Percentiles rank a stretch among this genome's conserved stretches.
Evolutionary conservation across 2,888 invertebrate genomes (phyloP).

Genomic region (Drosophila paucipuncta): DNA sequence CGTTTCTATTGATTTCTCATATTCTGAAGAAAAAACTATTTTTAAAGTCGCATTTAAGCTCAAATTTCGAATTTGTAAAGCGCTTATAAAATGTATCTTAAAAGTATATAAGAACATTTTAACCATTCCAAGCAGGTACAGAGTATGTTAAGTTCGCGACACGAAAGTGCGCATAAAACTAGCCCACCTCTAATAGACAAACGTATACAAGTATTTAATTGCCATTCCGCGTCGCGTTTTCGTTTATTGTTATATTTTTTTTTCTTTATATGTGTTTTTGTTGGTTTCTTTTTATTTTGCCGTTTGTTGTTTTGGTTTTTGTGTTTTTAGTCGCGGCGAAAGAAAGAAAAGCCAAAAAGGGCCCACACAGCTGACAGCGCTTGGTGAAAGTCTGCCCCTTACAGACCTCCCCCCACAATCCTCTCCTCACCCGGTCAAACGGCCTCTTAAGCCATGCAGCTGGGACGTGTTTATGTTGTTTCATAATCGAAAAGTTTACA

Average conservation of each 20-base stretch:
- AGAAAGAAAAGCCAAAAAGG: slow-evolving; percentile 39
- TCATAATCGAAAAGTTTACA: slow-evolving; percentile 69
- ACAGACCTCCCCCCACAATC: neutral
- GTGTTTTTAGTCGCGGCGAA: slow-evolving; percentile 28
- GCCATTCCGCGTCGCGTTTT: slow-evolving; percentile 49
- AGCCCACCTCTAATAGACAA: slow-evolving; percentile 17
- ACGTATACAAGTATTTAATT: slow-evolving; percentile 47
- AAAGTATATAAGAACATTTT: too few species aligned
- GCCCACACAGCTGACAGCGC: slow-evolving; percentile 70
- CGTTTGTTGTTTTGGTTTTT: slow-evolving; percentile 55
- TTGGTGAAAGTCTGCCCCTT: slow-evolving; percentile 66
- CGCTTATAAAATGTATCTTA: too few species aligned
- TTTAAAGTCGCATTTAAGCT: neutral
- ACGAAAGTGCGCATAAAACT: slow-evolving; percentile 6
- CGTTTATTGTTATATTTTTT: slow-evolving; percentile 19
- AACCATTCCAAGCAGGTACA: neutral
- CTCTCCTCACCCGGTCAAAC: neutral
- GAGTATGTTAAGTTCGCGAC: neutral
- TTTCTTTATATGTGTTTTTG: slow-evolving; percentile 26
- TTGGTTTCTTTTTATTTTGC: slow-evolving; percentile 34
- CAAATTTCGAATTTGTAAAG: neutral
- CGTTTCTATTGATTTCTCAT: neutral
- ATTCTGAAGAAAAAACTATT: neutral
- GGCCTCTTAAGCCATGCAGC: slow-evolving; percentile 31
- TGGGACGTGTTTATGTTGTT: slow-evolving; percentile 65